Conservation (phyloP, 2,888 invertebrate species). For the Oxystoma pomonae region DNA sequence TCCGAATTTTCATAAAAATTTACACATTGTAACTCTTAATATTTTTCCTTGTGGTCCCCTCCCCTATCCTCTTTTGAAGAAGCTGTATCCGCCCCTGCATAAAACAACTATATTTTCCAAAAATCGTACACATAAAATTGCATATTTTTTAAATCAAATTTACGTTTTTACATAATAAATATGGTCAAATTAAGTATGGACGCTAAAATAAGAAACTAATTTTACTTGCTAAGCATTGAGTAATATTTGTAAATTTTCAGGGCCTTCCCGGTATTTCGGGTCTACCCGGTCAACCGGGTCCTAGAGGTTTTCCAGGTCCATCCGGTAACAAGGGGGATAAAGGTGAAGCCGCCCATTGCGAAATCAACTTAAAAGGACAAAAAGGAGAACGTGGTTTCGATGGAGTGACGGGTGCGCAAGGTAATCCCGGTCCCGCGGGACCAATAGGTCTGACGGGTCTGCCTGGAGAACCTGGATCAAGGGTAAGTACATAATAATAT, state of each 20-base stretch:
- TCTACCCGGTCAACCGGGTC: conserved; percentile 65
- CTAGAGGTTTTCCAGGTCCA: conserved; percentile 68
- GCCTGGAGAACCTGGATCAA: conserved; percentile 57
- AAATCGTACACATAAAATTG: too few species aligned
- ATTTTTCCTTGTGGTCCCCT: too few species aligned
- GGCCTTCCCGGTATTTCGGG: conserved; percentile 74
- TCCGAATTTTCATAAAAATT: too few species aligned
- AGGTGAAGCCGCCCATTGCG: conserved; percentile 74
- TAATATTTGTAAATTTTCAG: conserved; percentile 42
- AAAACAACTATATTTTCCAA: too few species aligned
- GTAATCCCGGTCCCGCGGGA: conserved; percentile 61
- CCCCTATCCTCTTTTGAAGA: too few species aligned
- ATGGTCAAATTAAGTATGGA: not conserved
- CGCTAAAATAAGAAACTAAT: not conserved
- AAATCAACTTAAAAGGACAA: conserved; percentile 70
- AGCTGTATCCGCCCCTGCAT: too few species aligned
- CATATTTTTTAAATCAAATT: too few species aligned
- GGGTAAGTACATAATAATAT: too few species aligned
- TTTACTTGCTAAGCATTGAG: not conserved
- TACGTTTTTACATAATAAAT: too few species aligned
- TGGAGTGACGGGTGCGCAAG: conserved; percentile 65
- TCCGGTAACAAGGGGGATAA: conserved; percentile 70
- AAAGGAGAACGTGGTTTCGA: conserved; percentile 81
- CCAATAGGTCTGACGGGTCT: conserved; percentile 56
- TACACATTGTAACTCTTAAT: too few species aligned